Conservation (phyloP, 2,113 vertebrate genomes). For the Heliornis fulica region DNA sequence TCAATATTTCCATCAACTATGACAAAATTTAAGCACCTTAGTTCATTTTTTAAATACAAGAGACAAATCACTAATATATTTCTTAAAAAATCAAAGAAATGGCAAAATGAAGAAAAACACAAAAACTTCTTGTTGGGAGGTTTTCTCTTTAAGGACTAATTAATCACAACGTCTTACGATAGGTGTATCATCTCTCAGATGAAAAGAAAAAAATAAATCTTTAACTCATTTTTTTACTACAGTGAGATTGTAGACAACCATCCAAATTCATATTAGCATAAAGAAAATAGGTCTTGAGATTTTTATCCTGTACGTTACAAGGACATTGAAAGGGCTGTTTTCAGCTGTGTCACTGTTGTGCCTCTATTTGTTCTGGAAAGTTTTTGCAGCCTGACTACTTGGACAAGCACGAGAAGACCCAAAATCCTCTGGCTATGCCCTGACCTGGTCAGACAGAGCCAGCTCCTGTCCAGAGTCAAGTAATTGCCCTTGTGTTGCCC, state of each 20-base stretch:
- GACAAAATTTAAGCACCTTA: slow-evolving; percentile 16
- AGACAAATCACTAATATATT: not conserved
- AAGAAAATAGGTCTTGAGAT: slow-evolving; percentile 54
- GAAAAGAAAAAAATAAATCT: slow-evolving; percentile 34
- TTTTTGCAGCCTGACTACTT: not conserved
- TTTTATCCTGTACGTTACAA: slow-evolving; percentile 39
- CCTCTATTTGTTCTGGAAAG: not conserved
- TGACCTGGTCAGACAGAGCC: slow-evolving; percentile 17
- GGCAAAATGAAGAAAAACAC: slow-evolving; percentile 34
- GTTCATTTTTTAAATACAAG: not conserved
- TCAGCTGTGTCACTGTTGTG: slow-evolving; percentile 24
- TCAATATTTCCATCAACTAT: slow-evolving; percentile 41
- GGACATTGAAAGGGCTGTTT: slow-evolving; percentile 28
- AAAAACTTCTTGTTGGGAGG: slow-evolving; percentile 13
- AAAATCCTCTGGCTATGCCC: not conserved
- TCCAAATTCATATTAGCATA: slow-evolving; percentile 34
- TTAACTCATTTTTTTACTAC: slow-evolving; percentile 48
- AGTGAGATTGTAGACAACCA: slow-evolving; percentile 43
- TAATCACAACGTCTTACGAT: slow-evolving; percentile 12
- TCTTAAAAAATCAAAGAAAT: slow-evolving; percentile 50
- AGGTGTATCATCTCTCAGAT: slow-evolving; percentile 39
- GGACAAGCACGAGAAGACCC: not conserved
- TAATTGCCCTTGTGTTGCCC: not conserved
- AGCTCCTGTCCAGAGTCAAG: not conserved
- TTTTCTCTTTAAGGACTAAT: not conserved